Conservation (phyloP, 2,888 invertebrate genomes). For the Dicyrtoma fusca region DNA sequence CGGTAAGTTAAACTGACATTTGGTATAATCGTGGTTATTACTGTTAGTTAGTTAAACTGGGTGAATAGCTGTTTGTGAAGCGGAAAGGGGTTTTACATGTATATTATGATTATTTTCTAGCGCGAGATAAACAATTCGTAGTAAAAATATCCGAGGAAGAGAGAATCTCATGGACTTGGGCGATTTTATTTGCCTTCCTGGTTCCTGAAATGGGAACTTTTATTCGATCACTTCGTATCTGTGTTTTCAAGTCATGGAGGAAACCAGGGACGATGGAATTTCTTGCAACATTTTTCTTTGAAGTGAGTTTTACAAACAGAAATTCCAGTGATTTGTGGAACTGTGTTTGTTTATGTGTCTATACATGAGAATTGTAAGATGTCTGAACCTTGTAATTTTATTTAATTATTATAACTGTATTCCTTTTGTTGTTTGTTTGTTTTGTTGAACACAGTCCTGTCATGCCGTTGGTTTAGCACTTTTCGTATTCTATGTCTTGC, state of each 20-base stretch:
- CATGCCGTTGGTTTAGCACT: conserved; percentile 86
- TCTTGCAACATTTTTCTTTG: conserved; percentile 75
- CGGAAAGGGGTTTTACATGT: too few species aligned
- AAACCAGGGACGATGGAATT: conserved; percentile 70
- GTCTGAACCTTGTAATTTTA: too few species aligned
- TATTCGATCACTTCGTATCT: conserved; percentile 81
- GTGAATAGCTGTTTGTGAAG: too few species aligned
- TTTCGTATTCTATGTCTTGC: conserved; percentile 84
- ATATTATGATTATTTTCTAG: conserved; percentile 61
- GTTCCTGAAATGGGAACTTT: conserved; percentile 87
- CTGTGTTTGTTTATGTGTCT: too few species aligned
- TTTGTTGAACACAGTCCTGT: conserved; percentile 66
- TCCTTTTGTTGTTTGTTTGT: background rate
- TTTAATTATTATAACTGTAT: background rate
- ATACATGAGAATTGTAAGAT: too few species aligned
- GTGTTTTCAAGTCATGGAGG: conserved; percentile 86
- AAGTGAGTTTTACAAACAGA: conserved; percentile 40
- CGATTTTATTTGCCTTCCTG: conserved; percentile 80
- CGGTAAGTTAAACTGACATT: conserved; percentile 67
- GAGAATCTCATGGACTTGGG: conserved; percentile 92
- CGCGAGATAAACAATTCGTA: conserved; percentile 82
- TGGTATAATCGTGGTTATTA: too few species aligned
- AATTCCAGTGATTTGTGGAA: too few species aligned
- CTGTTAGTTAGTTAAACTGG: too few species aligned
- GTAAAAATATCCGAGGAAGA: conserved; percentile 81